These are phyloP conservation scores for Stichopus chloronotus DNA, from an alignment of 35 echinoderm and acorn worm genomes.

Conservation along the genomic window DNA sequence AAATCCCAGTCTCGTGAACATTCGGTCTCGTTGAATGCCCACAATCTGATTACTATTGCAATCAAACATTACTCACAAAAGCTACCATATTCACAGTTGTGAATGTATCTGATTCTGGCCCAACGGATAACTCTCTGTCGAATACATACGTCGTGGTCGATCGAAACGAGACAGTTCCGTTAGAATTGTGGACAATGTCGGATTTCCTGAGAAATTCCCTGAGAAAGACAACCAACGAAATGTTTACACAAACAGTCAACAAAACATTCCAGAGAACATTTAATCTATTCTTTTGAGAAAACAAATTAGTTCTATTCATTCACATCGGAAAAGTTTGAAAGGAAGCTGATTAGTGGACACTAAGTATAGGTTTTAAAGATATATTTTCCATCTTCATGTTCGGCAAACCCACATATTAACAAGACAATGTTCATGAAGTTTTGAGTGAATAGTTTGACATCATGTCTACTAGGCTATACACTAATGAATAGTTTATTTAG, in stretches of 20 bases:
- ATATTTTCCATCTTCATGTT: too few species aligned
- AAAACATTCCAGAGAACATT: not conserved
- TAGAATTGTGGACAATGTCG: constrained; percentile 61
- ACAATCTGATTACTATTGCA: not conserved
- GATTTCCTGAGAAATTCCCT: constrained; percentile 74
- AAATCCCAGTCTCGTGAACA: too few species aligned
- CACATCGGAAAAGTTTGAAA: too few species aligned
- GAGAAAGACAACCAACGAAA: not conserved
- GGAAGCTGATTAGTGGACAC: too few species aligned
- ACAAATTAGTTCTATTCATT: not conserved
- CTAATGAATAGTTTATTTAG: too few species aligned
- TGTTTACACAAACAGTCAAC: not conserved
- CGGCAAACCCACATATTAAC: too few species aligned
- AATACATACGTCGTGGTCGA: constrained; percentile 70
- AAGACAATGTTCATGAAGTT: too few species aligned
- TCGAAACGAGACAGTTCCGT: constrained; percentile 68
- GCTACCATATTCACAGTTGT: constrained; percentile 73
- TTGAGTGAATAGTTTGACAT: too few species aligned
- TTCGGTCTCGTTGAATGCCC: too few species aligned
- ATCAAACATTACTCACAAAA: constrained; percentile 67
- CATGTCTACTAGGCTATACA: too few species aligned
- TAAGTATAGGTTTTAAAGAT: too few species aligned
- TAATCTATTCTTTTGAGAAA: not conserved
- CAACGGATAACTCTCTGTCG: constrained; percentile 71
- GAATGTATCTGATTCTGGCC: constrained; percentile 77